A percentile compares a stretch with the other conserved stretches of the same genome.
Conservation (phyloP, 2,888 invertebrate species). For the Drosophila nigricruria region DNA sequence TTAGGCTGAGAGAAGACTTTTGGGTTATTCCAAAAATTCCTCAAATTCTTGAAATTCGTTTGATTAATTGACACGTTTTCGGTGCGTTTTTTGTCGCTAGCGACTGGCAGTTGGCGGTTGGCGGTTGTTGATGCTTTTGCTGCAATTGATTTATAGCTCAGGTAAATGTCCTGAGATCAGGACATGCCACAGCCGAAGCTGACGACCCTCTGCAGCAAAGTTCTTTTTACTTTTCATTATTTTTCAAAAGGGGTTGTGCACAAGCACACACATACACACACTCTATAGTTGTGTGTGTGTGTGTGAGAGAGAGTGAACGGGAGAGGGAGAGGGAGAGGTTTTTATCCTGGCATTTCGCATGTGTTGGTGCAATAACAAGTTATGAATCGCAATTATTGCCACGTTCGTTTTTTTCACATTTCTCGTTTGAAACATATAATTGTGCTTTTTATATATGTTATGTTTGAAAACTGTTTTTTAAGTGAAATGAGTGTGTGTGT, state of each 20-base stretch:
- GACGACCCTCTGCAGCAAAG: slow-evolving; percentile 56
- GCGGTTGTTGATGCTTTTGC: slow-evolving; percentile 15
- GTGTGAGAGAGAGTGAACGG: slow-evolving; percentile 5
- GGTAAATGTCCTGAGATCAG: slow-evolving; percentile 80
- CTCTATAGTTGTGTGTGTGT: slow-evolving; percentile 1
- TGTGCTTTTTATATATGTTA: slow-evolving; percentile 71
- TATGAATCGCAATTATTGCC: slow-evolving; percentile 78
- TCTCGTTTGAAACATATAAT: slow-evolving; percentile 76
- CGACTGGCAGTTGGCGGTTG: slow-evolving; percentile 7
- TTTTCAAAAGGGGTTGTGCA: slow-evolving; percentile 68
- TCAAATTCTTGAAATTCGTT: neutral
- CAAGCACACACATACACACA: slow-evolving; percentile 35
- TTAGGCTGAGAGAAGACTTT: neutral
- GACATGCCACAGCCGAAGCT: slow-evolving; percentile 58
- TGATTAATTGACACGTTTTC: slow-evolving; percentile 41
- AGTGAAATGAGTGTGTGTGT: slow-evolving; percentile 61
- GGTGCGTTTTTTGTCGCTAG: slow-evolving; percentile 41
- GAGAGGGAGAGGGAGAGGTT: slow-evolving; percentile 4
- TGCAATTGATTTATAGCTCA: slow-evolving; percentile 76
- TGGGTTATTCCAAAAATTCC: neutral
- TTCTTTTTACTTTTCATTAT: slow-evolving; percentile 34
- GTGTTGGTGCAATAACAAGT: slow-evolving; percentile 78
- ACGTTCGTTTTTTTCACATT: slow-evolving; percentile 49
- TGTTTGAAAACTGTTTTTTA: slow-evolving; percentile 77
- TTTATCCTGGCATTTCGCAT: slow-evolving; percentile 68